A percentile compares a stretch with the other conserved stretches of the same genome.
Conservation (phyloP, 2,888 invertebrate species). For the Cephus pygmeus region DNA sequence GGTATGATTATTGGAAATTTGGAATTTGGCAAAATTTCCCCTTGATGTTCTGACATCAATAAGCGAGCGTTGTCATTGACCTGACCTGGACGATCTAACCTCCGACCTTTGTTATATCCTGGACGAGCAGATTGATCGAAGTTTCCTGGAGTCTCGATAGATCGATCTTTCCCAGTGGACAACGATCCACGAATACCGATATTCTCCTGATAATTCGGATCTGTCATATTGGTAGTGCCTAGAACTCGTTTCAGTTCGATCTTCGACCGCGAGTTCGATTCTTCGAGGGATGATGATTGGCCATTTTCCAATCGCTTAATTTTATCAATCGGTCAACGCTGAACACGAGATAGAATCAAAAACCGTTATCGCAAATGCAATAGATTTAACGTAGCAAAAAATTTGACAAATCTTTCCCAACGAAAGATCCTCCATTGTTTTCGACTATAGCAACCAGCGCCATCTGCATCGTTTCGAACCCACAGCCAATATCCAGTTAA, state of each 20-base stretch:
- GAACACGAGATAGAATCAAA: neutral
- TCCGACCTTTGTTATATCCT: conserved; percentile 10
- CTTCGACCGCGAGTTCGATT: neutral
- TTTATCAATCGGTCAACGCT: neutral
- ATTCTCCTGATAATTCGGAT: conserved; percentile 9
- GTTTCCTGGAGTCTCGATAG: neutral
- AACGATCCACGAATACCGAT: neutral
- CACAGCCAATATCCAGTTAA: neutral
- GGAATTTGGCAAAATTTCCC: conserved; percentile 17
- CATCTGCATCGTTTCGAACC: neutral
- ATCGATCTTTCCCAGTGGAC: neutral
- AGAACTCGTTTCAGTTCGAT: conserved; percentile 2
- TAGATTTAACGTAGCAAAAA: neutral
- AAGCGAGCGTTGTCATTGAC: conserved; percentile 7
- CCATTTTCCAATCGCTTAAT: neutral
- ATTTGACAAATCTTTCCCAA: neutral
- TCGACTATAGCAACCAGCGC: neutral
- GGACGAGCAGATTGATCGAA: neutral
- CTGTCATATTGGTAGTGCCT: conserved; percentile 15
- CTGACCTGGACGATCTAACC: conserved; percentile 19
- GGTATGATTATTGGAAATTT: conserved; percentile 22
- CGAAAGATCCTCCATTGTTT: neutral
- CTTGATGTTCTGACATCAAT: conserved; percentile 15
- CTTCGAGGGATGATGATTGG: neutral
- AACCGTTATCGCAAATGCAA: neutral